These are phyloP conservation scores for Catagonus wagneri DNA, from an alignment of 2,113 vertebrate species.

Conservation along the genomic window DNA sequence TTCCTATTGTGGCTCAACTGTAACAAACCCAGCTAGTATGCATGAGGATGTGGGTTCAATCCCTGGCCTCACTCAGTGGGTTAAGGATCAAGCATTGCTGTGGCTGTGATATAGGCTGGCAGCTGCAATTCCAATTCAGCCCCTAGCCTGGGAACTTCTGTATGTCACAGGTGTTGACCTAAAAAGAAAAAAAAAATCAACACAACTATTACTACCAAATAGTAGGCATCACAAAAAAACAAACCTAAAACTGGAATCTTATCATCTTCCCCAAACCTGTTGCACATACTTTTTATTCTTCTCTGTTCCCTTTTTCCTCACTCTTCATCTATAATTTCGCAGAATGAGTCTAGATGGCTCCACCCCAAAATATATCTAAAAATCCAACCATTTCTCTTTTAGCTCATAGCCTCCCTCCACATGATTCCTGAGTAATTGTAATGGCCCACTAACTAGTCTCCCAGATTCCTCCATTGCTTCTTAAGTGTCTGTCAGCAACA, in stretches of 20 bases:
- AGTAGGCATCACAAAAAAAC: not conserved
- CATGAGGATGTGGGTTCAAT: too few species aligned
- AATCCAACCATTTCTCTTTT: not conserved
- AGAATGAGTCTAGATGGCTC: not conserved
- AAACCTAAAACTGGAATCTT: not conserved
- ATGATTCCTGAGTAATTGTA: not conserved
- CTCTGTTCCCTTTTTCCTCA: not conserved
- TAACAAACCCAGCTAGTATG: too few species aligned
- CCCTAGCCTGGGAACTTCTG: too few species aligned
- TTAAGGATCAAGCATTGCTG: too few species aligned
- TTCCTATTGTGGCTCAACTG: too few species aligned
- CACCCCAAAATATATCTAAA: not conserved
- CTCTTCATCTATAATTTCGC: not conserved
- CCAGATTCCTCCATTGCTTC: not conserved
- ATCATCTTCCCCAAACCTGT: not conserved
- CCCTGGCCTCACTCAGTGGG: too few species aligned
- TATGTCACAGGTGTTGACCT: too few species aligned
- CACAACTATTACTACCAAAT: not conserved
- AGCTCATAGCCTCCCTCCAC: not conserved
- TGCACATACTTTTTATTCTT: not conserved
- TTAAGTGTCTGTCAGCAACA: not conserved
- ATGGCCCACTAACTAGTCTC: not conserved
- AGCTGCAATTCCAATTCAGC: too few species aligned
- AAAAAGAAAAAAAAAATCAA: too few species aligned
- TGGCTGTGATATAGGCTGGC: too few species aligned